Evolutionary conservation across 2,113 vertebrate genomes (phyloP), one percentile per base, ranked within the genome.

Genomic region (Oreochromis tanganicae): DNA sequence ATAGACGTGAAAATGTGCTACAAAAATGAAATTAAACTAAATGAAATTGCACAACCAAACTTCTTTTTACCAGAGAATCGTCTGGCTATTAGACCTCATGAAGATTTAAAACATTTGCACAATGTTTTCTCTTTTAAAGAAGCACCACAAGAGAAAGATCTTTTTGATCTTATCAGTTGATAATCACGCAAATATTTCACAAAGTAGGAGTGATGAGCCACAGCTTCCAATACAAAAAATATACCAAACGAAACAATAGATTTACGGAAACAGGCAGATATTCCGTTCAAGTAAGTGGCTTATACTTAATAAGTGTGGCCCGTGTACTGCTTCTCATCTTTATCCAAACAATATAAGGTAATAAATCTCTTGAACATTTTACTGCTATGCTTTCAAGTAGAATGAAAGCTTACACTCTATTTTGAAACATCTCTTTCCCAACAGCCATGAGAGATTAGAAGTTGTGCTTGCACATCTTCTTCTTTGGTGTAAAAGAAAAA

Each of bases 401-500:
- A 50, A 50, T 32, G 16, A 78, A 78, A 50, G 9, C 24, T 50
- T 29, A 29, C 27, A 50, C 27, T 78, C 43, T 13, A 13, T 24
- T 24, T 56, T 24, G 54, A 56, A 56, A 56, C n/a, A 24, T 24
- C 21, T 50, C 43, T 21, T n/a, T 27, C 19, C 19, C 27, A 81
- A 1, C 43, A 52, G 50, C 12, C 55, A 38, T 3, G 52, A 86
- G 43, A 61, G 38, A 52, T 83, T 21, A 34, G 46, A 82, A 9
- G 5, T 55, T 32, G 24, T 21, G 48, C 68, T 78, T 3, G 2
- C 79, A 59, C 50, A 38, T 52, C 73, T 78, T 78, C 41, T 48
- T 50, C 43, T 78, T 50, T 78, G 46, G 16, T 90, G 63, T 84
- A 66, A 81, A 83, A 87, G 48, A 84, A 38, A 87, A 85, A 80